These are phyloP conservation scores for Gila orcuttii DNA, from an alignment of 2,113 vertebrate genomes.

Conservation along the genomic window DNA sequence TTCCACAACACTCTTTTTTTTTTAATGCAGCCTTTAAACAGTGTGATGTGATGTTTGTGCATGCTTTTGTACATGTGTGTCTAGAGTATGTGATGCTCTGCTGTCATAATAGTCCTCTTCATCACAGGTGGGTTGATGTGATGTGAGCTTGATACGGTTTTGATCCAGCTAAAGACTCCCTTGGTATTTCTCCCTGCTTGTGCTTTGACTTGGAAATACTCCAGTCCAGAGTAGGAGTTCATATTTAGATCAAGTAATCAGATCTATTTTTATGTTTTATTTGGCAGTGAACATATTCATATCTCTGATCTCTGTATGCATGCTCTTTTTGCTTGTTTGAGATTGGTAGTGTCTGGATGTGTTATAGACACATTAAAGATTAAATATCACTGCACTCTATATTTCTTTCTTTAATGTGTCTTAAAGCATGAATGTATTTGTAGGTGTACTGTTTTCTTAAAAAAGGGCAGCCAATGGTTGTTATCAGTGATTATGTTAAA, in stretches of 20 bases:
- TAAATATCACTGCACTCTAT: neutral
- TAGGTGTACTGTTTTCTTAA: neutral
- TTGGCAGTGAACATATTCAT: neutral
- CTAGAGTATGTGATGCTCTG: neutral
- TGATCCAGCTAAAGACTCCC: neutral
- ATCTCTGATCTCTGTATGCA: slow-evolving; percentile 13
- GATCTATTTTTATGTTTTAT: slow-evolving; percentile 33
- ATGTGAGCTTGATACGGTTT: slow-evolving; percentile 9
- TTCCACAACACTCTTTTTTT: neutral
- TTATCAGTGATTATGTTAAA: slow-evolving; percentile 29
- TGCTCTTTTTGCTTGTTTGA: slow-evolving; percentile 15
- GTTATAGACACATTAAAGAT: neutral
- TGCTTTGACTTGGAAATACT: slow-evolving; percentile 16
- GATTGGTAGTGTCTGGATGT: neutral
- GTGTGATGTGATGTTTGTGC: neutral
- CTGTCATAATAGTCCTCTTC: neutral
- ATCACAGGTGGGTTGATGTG: neutral
- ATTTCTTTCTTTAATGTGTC: neutral
- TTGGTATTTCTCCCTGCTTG: neutral
- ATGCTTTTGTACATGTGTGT: neutral
- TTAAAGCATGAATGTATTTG: neutral
- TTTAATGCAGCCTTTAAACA: neutral
- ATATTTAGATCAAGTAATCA: slow-evolving; percentile 29
- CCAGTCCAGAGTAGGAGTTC: slow-evolving; percentile 32
- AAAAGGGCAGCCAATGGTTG: neutral